phyloP scores from a whole-genome alignment of 2,797 vertebrate genomes.

The Anomalospiza imberbis region DNA sequence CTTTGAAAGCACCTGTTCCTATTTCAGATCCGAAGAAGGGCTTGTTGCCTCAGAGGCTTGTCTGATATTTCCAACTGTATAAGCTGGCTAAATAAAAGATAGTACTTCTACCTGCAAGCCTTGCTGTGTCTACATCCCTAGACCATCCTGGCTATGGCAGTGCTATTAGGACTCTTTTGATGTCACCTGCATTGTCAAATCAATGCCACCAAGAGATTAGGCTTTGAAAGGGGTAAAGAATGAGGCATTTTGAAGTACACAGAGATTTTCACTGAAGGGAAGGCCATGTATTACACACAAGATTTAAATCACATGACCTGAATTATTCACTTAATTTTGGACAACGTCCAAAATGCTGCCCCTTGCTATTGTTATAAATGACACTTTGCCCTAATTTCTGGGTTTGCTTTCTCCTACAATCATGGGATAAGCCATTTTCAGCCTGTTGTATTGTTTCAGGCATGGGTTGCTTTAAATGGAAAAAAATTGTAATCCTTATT shows the following conservation, averaged over 20 bases:
- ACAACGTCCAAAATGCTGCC: not conserved
- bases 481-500: not conserved
- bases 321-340: not conserved
- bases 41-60: not conserved
- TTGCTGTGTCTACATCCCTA: not conserved
- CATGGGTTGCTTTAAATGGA: not conserved
- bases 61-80: not conserved
- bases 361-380: not conserved
- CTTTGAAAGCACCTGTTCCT: slow-evolving; percentile 10
- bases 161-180: not conserved
- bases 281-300: not conserved
- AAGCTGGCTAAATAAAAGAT: not conserved
- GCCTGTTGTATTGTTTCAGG: not conserved
- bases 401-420: not conserved
- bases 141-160: not conserved
- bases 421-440: not conserved
- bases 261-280: not conserved
- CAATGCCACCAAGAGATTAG: not conserved
- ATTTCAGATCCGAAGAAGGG: not conserved
- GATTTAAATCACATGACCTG: not conserved
- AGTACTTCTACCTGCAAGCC: not conserved
- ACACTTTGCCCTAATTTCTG: not conserved
- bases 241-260: not conserved
- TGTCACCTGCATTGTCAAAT: not conserved
- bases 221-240: not conserved